Percentiles rank a stretch among this genome's conserved stretches.
Evolutionary conservation across 1,140 invertebrate genomes (phyloP).

Genomic region (Drosophila equinoxialis): DNA sequence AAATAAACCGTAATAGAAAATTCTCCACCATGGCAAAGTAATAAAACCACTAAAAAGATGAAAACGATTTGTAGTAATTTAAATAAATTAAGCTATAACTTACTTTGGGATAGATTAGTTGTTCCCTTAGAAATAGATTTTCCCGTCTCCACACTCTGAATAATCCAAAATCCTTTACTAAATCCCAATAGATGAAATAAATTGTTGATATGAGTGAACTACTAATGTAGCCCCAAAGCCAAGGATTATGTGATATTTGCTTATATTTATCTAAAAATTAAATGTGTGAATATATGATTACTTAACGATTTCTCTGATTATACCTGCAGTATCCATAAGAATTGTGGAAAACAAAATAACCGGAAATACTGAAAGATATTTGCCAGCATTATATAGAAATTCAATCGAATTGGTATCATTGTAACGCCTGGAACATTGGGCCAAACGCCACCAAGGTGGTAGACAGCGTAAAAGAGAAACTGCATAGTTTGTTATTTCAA

Average conservation of each 20-base stretch:
- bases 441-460: no score
- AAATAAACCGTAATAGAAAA: conserved; percentile 94
- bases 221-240: conserved; percentile 91
- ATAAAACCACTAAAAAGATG: conserved; percentile 88
- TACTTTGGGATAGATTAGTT: conserved; percentile 87
- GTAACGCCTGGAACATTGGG: no score
- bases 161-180: conserved; percentile 98
- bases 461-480: no score
- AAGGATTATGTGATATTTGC: conserved; percentile 88
- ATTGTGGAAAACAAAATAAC: no score
- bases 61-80: not conserved
- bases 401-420: no score
- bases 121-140: conserved; percentile 89
- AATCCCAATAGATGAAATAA: conserved; percentile 88
- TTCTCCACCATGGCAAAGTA: conserved; percentile 99
- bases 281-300: no score
- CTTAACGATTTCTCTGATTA: no score
- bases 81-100: not conserved
- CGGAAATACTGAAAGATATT: no score
- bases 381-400: no score
- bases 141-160: conserved; percentile 92
- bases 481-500: no score
- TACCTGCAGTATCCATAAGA: not conserved
- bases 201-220: conserved; percentile 59
- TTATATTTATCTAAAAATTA: conserved; percentile 84